phyloP scores from a whole-genome alignment of 1,140 invertebrate species.

The Papilio polyxenes region DNA sequence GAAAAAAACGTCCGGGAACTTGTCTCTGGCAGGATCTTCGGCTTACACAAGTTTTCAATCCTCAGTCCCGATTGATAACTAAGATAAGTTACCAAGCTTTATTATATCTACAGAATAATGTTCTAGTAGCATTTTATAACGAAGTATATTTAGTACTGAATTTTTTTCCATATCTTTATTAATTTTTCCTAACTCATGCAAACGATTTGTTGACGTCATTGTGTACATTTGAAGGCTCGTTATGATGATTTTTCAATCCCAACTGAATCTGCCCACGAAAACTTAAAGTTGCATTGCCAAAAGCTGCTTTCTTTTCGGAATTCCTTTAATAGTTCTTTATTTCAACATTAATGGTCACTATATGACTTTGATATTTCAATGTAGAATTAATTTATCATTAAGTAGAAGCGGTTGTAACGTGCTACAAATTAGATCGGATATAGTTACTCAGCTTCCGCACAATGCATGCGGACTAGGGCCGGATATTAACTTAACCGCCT shows the following conservation, averaged over 20 bases:
- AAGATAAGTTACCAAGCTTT: slow-evolving; percentile 34
- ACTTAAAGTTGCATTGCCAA: no score
- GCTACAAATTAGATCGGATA: slow-evolving; percentile 35
- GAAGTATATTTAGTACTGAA: slow-evolving; percentile 5
- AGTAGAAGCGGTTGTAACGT: background rate
- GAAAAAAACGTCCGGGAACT: slow-evolving; percentile 34
- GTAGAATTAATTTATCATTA: background rate
- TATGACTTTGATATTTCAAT: background rate
- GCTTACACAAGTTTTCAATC: slow-evolving; percentile 40
- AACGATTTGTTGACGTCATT: no score
- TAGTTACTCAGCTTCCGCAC: slow-evolving; percentile 29
- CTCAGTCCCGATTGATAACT: slow-evolving; percentile 38
- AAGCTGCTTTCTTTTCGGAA: no score
- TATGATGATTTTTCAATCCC: no score
- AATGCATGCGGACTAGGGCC: slow-evolving; percentile 31
- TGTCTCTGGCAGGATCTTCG: slow-evolving; percentile 38
- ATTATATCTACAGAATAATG: slow-evolving; percentile 31
- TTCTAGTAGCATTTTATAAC: slow-evolving; percentile 25
- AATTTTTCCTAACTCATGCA: background rate
- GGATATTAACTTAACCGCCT: slow-evolving; percentile 37
- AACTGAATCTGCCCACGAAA: no score
- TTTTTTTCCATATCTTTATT: background rate
- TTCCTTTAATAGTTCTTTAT: no score
- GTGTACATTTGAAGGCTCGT: no score
- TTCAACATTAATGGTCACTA: background rate